Conservation (phyloP, 2,797 vertebrate species). For the Rhinoraja longicauda region DNA sequence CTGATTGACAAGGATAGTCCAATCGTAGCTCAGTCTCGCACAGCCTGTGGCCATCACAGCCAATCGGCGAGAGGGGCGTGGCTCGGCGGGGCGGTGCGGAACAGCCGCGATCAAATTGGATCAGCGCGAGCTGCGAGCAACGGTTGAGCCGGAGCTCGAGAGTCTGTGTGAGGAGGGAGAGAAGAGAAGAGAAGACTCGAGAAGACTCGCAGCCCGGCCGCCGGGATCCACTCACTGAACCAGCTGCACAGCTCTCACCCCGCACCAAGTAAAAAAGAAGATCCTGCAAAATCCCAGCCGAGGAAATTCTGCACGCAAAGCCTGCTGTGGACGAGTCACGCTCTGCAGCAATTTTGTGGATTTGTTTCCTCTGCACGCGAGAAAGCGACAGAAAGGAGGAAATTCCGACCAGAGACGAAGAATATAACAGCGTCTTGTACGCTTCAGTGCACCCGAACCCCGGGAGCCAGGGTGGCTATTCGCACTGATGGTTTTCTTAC, state of each 20-base stretch:
- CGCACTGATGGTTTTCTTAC: not conserved
- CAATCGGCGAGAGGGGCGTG: not conserved
- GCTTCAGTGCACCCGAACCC: not conserved
- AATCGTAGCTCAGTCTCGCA: not conserved
- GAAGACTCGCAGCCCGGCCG: not conserved
- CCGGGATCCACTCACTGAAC: not conserved
- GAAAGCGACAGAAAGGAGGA: not conserved
- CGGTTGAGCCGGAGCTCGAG: not conserved
- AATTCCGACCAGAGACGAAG: not conserved
- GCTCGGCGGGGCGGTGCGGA: not conserved
- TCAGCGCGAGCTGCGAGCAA: not conserved
- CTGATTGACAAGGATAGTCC: not conserved
- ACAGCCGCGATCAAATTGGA: not conserved
- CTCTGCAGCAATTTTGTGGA: not conserved
- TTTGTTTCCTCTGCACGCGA: not conserved
- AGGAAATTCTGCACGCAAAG: not conserved
- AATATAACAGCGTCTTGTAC: not conserved
- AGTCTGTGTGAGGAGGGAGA: not conserved
- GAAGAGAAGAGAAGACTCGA: not conserved
- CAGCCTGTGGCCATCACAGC: not conserved
- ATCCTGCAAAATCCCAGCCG: no score
- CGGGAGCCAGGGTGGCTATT: not conserved
- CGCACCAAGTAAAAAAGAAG: not conserved
- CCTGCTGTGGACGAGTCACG: not conserved
- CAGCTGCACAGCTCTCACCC: not conserved